phyloP scores from a whole-genome alignment of 2,113 vertebrate genomes.

The Thamnophis sirtalis region DNA sequence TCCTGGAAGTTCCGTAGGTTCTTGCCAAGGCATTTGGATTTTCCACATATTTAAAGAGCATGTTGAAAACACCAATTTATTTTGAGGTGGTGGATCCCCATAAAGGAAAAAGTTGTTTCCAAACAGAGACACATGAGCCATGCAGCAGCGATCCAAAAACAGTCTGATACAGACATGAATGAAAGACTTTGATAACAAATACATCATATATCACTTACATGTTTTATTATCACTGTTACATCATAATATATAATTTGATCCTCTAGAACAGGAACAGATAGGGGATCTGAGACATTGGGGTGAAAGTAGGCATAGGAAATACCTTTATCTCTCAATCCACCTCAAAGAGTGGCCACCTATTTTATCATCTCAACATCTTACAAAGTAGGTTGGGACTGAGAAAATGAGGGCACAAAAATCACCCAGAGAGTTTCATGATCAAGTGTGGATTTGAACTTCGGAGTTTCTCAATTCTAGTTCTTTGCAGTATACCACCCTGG shows the following conservation, averaged over 20 bases:
- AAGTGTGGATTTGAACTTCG: not conserved
- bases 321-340: not conserved
- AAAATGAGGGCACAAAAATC: not conserved
- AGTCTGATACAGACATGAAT: not conserved
- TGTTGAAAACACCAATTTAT: not conserved
- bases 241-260: not conserved
- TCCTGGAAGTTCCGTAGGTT: not conserved
- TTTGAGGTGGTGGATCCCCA: not conserved
- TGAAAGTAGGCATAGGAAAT: slow-evolving; percentile 2
- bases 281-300: not conserved
- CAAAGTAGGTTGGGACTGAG: not conserved
- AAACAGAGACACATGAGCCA: not conserved
- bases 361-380: not conserved
- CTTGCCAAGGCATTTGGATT: not conserved
- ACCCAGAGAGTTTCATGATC: not conserved
- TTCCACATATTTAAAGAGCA: not conserved
- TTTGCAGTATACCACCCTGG: not conserved
- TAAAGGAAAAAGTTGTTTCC: not conserved
- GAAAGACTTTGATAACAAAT: not conserved
- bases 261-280: not conserved
- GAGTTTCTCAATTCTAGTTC: not conserved
- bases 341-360: not conserved
- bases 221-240: not conserved
- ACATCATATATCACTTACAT: not conserved
- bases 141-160: not conserved